Base-by-base conservation (phyloP, 2,797 vertebrate genomes). In the Vultur gryphus region DNA sequence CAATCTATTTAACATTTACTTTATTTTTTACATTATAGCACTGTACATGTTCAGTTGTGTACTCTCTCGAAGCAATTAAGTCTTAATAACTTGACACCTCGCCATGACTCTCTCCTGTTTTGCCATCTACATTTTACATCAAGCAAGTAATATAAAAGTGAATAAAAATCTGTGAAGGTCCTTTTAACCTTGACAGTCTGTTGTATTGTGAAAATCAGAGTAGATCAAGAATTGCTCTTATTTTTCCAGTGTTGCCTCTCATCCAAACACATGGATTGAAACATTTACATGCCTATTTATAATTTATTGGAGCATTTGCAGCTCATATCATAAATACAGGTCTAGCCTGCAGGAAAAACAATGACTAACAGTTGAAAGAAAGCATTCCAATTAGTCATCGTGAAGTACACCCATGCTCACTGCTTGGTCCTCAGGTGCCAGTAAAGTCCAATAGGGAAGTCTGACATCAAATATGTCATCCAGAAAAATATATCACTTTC, bases 311-410 rank as follows among this genome's bases (percentile, higher is more conserved):
- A 66, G 73, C 48, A 76, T 92, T 93, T 92, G 64, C 89, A 78
- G 89, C 65, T 95, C 81, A 19, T 90, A 70, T 87, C 78, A 86
- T 72, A 87, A 95, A 93, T 83, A 92, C 66, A 91, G 83, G 89
- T 94, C 73, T 94, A 94, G 90, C 95, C 93, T 95, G 73, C 78
- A 95, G 93, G 94, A 93, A 92, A 96, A 96, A 93, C 96, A 97
- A 72, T 93, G 87, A 97, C 67, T 89, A 91, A 92, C 58, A 86
- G 90, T 59, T 94, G 89, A 93, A 94, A 95, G 94, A 89, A 88
- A 91, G 35, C 61, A 64, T 87, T 94, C 92, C 92, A 95, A 77
- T 97, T 96, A 96, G 93, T 97, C 95, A 92, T 28, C 20, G 3
- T 65, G 73, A 97, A 78, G 69, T 72, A 93, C 75, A 94, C 39